Conservation (phyloP, 2,113 vertebrate genomes). For the Sporophila hypoxantha region DNA sequence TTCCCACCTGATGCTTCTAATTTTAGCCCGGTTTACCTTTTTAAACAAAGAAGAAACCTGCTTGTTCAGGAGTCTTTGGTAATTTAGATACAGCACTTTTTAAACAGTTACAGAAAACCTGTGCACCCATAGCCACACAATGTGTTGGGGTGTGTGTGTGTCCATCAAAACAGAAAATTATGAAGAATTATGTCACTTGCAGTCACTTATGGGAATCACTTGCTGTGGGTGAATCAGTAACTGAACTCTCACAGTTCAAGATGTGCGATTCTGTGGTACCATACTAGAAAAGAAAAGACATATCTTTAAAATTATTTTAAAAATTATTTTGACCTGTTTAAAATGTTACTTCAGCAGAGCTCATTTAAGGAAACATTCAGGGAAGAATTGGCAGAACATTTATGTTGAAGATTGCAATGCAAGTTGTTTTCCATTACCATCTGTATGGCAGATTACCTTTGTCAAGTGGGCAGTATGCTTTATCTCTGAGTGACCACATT, state of each 20-base stretch:
- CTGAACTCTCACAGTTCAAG: not conserved
- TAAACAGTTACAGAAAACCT: not conserved
- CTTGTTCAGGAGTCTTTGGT: not conserved
- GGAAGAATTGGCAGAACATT: not conserved
- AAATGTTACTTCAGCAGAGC: not conserved
- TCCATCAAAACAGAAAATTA: not conserved
- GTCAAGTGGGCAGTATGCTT: too few species aligned
- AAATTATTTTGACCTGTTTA: not conserved
- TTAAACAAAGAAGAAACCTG: slow-evolving; percentile 7
- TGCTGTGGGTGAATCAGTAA: not conserved
- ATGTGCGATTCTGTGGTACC: not conserved
- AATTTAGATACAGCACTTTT: not conserved
- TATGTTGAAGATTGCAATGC: too few species aligned
- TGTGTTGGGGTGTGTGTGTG: rapidly evolving
- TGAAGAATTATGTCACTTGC: not conserved
- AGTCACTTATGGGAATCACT: not conserved
- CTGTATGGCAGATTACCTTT: too few species aligned
- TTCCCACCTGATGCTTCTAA: not conserved
- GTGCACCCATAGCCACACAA: not conserved
- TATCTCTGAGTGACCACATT: too few species aligned
- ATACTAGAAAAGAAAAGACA: not conserved
- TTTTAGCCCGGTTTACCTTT: not conserved
- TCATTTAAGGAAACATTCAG: not conserved
- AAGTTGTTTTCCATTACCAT: too few species aligned
- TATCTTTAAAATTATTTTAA: not conserved